Evolutionary conservation across 2,888 invertebrate species (phyloP), one percentile per base, ranked within the genome.

Genomic region (Drosophila barbarae): DNA sequence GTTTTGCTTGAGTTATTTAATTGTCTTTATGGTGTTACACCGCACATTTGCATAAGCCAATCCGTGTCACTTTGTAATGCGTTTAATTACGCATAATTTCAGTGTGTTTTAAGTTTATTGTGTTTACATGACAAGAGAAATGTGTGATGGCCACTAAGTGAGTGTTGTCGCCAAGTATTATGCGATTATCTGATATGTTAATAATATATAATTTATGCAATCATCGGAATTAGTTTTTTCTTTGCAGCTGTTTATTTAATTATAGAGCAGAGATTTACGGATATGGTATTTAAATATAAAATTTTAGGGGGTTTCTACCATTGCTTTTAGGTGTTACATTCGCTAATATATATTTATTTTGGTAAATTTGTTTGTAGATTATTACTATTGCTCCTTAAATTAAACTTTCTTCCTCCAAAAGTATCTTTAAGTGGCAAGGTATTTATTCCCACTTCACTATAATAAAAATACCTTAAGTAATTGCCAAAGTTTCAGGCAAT

Each of bases 61-160:
- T 30, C 30, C 46, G 46, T 18, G 52, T n/a, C 47, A 30, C 15
- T 32, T 39, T 61, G 49, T 49, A 66, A 68, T 66, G 50, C 54
- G 32, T 61, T 68, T 68, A 68, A 68, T 68, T 68, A 60, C 44
- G 49, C 56, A 65, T 65, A 39, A 54, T 61, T 68, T 54, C 18
- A n/a, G 39, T 42, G 68, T 55, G 42, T 30, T 70, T 61, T 63
- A 39, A 36, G 44, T 51, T 58, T 49, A 69, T 58, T 58, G 50
- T 58, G 46, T 58, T 66, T 46, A 58, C 66, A 69, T 66, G 66
- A 58, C 60, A 51, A 44, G 50, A 26, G 53, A 52, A 63, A 63
- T 42, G 61, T 21, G 41, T 13, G 41, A n/a, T 42, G 41, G 12
- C n/a, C n/a, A 41, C 41, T 35, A 58, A 58, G 34, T 63, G 32